Evolutionary conservation across 2,888 invertebrate genomes (phyloP), one percentile per base, ranked within the genome.

Genomic region (Microctonus brassicae): DNA sequence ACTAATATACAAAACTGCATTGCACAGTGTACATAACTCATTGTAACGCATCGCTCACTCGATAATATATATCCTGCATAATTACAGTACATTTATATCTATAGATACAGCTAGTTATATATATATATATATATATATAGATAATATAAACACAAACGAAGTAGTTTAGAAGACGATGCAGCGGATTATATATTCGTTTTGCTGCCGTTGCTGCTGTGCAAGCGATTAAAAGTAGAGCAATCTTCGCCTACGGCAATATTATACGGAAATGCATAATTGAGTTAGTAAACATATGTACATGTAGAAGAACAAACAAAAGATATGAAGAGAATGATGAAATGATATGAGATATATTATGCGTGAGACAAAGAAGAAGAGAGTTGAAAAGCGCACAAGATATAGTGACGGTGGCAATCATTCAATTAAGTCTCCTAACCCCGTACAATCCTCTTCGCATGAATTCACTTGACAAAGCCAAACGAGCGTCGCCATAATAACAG

Each of bases 381-480:
- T 42, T 53, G 29, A 61, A 65, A 74, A 70, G 69, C 47, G 47
- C 47, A 42, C 24, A 72, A 55, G 53, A 64, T 65, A 57, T 65
- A 57, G 53, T 60, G 58, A 72, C 78, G 77, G 77, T 73, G 71
- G 81, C 83, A 84, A 85, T 85, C 85, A 84, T 85, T 85, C 85
- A 84, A 83, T 85, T 84, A 83, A 80, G 82, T 78, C 78, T 77
- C 80, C 79, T 68, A 62, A 61, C 64, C 79, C 80, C 78, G 77
- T 80, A 79, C 81, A 80, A 83, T 83, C 80, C 81, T 82, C 81
- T 82, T 79, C 78, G 81, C 81, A 79, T 81, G 80, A 83, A 82
- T 83, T 84, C 81, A 84, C 83, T 84, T 81, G 83, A 84, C 83
- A 83, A 82, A 84, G 81, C 82, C 77, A 77, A 69, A 66, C 69